Conservation (phyloP, 37 sponge, comb jelly and placozoan genomes). For the Aplysina aerophoba region DNA sequence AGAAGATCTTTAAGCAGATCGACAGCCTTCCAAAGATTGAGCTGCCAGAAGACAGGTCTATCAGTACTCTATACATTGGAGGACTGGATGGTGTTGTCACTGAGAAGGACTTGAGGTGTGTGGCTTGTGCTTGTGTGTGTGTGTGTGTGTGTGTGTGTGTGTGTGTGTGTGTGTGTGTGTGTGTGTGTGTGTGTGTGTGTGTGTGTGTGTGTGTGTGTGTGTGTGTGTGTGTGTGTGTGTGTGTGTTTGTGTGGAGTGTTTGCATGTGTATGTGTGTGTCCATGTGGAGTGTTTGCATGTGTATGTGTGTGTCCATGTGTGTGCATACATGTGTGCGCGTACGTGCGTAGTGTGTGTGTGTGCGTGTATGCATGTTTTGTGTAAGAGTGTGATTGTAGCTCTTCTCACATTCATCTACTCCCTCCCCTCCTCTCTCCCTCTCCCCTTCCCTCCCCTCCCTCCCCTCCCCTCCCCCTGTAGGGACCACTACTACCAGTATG, state of each 20-base stretch:
- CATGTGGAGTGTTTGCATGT: too few species aligned
- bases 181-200: conserved; percentile 37
- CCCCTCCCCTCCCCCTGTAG: conserved; percentile 46
- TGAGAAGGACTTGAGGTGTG: conserved; percentile 85
- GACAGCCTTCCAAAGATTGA: conserved; percentile 65
- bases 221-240: background rate
- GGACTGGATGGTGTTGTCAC: conserved; percentile 77
- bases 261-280: background rate
- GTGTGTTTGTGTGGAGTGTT: too few species aligned
- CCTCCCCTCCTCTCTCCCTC: too few species aligned
- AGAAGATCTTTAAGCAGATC: conserved; percentile 78
- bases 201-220: conserved; percentile 37
- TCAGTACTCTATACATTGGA: conserved; percentile 94
- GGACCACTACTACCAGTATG: conserved; percentile 92
- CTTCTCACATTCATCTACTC: too few species aligned
- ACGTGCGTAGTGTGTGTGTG: too few species aligned
- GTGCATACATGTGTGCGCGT: background rate
- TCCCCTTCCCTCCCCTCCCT: background rate
- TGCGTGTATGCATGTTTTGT: too few species aligned
- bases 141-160: conserved; percentile 29
- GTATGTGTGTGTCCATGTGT: too few species aligned
- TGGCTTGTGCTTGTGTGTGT: background rate
- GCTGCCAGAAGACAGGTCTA: conserved; percentile 80
- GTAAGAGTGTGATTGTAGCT: too few species aligned
- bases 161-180: conserved; percentile 34